These are phyloP conservation scores for Hoplodrina blanda DNA, from an alignment of 2,888 invertebrate genomes.

Conservation along the genomic window DNA sequence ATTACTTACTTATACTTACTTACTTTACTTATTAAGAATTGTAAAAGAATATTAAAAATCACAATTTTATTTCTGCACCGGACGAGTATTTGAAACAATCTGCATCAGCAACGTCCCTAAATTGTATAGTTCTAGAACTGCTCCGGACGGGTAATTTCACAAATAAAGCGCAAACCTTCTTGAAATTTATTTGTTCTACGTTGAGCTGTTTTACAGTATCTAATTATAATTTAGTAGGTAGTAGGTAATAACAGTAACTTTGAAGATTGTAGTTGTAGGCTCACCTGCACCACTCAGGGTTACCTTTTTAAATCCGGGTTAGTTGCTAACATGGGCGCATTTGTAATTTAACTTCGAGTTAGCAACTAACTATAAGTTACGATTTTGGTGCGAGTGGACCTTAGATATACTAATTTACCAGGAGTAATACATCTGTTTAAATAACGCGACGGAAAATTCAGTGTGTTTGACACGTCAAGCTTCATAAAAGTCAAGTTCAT, in stretches of 20 bases:
- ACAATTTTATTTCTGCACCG: too few species aligned
- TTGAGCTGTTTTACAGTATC: slow-evolving; percentile 17
- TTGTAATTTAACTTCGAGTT: too few species aligned
- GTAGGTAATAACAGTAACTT: slow-evolving; percentile 31
- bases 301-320: neutral
- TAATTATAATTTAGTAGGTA: slow-evolving; percentile 46
- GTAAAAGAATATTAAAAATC: too few species aligned
- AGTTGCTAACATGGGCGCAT: neutral
- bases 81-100: too few species aligned
- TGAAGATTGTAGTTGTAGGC: slow-evolving; percentile 24
- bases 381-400: neutral
- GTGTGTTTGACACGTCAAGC: too few species aligned
- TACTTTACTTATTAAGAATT: too few species aligned
- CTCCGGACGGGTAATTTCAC: too few species aligned
- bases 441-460: too few species aligned
- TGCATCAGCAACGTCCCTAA: too few species aligned
- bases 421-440: neutral
- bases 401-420: neutral
- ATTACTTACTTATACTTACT: too few species aligned
- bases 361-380: neutral
- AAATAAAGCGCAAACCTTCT: slow-evolving; percentile 23
- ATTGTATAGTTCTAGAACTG: too few species aligned
- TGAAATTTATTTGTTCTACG: neutral
- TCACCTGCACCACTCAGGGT: neutral
- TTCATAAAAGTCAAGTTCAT: too few species aligned